phyloP scores from a whole-genome alignment of 2,888 invertebrate genomes.

The Dryomyza anilis region DNA sequence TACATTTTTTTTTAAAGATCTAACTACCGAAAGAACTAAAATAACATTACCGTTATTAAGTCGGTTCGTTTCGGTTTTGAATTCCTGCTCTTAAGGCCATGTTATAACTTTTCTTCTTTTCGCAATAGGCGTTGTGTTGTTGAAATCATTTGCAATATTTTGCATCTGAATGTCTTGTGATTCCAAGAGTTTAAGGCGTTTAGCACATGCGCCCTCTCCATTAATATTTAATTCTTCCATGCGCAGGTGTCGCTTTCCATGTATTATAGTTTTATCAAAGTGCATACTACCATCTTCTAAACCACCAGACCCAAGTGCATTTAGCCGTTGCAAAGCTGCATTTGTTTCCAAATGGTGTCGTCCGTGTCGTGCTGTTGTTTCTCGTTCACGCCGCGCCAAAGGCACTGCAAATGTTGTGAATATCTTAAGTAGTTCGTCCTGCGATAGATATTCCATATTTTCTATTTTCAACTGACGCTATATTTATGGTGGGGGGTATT shows the following conservation, averaged over 20 bases:
- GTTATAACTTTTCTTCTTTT: constrained; percentile 15
- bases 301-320: not conserved
- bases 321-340: not conserved
- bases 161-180: not conserved
- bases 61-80: not conserved
- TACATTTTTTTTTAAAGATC: no score
- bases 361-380: not conserved
- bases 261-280: no score
- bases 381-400: constrained; percentile 37
- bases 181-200: constrained; percentile 25
- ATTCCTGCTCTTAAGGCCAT: not conserved
- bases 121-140: not conserved
- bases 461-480: constrained; percentile 44
- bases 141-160: not conserved
- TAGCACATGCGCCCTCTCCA: constrained; percentile 21
- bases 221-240: constrained; percentile 15
- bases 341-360: constrained; percentile 2
- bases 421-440: constrained; percentile 41
- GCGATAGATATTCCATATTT: constrained; percentile 39
- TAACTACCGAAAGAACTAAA: no score
- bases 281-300: no score
- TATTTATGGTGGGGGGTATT: not conserved
- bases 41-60: not conserved
- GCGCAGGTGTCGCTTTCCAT: no score
- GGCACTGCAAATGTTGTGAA: constrained; percentile 48